Base-by-base conservation (phyloP, 2,113 vertebrate species). In the Paedocypris sp. region DNA sequence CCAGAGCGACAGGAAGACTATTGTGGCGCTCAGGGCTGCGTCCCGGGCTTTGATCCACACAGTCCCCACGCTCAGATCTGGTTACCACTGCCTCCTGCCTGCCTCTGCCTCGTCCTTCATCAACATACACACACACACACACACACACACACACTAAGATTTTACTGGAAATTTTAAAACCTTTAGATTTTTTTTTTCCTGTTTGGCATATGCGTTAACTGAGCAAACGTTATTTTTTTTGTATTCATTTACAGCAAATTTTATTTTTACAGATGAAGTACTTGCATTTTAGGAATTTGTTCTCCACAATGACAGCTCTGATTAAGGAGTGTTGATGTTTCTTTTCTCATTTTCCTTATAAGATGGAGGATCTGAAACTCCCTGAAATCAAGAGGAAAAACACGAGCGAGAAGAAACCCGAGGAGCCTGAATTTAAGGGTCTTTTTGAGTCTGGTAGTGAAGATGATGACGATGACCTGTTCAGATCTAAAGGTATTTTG, bases 341-440 rank as follows among this genome's bases (percentile, higher is more conserved):
- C 13, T 52, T 47, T 68, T 47, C 3, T 26, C 2, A 18, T n/a
- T 20, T 46, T 67, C 18, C 61, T 25, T 53, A 42, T 32, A 13
- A 97, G 93, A 86, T 95, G 42, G 92, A 96, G 73, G 94, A 97
- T 33, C 47, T 96, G 79, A 84, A 98, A 70, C 84, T 98, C 52
- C 94, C 94, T 2, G 89, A 93, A 73, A 90, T 95, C 53, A 97
- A 92, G 54, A 87, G 91, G 4, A 91, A 51, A 77, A 93, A 81
- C 76, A 58, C 78, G 2, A 77, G 81, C 1, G 85, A 90, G 33
- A 85, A 68, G 12, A 94, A 91, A 70, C 86, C 90, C 43, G 92
- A 96, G 66, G 90, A 89, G 73, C 88, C 81, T 65, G 89, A 91
- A 57, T 93, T 96, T 70, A 91, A 89, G 78, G 91, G 86, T 4